phyloP scores from a whole-genome alignment of 2,113 vertebrate genomes.

The Cololabis saira region DNA sequence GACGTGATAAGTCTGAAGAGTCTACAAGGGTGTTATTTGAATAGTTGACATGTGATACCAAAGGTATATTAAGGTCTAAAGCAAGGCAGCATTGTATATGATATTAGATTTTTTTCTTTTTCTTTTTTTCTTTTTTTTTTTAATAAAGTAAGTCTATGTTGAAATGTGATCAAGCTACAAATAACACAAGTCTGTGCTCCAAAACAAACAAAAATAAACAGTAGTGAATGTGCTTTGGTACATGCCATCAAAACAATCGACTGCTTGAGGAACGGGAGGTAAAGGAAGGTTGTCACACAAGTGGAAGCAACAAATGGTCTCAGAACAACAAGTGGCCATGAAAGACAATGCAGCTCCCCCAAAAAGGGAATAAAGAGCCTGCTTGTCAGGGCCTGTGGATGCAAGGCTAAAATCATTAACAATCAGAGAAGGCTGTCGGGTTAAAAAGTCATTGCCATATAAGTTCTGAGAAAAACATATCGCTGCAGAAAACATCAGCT shows the following conservation, averaged over 20 bases:
- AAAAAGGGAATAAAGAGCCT: constrained; percentile 21
- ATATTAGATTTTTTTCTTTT: constrained; percentile 27
- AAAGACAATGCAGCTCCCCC: constrained; percentile 41
- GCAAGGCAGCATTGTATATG: constrained; percentile 27
- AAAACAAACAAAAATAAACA: constrained; percentile 48
- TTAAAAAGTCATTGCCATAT: constrained; percentile 27
- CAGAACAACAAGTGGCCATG: constrained; percentile 22
- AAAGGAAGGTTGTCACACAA: constrained; percentile 37
- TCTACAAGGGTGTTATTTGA: constrained; percentile 60
- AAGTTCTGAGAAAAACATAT: constrained; percentile 48
- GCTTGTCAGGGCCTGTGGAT: no score
- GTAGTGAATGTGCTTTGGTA: constrained; percentile 39
- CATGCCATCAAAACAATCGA: constrained; percentile 40
- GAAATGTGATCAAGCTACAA: constrained; percentile 35
- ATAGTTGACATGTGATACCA: constrained; percentile 25
- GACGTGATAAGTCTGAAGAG: constrained; percentile 38
- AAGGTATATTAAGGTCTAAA: constrained; percentile 26
- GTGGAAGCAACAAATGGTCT: constrained; percentile 34
- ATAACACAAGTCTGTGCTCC: constrained; percentile 30
- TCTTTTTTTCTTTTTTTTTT: constrained; percentile 16
- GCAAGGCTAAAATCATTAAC: neutral
- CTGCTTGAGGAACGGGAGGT: constrained; percentile 35
- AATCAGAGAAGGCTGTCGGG: constrained; percentile 21
- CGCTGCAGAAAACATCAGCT: constrained; percentile 29
- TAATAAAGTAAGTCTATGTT: constrained; percentile 18